Evolutionary conservation across 2,113 vertebrate species (phyloP).

Genomic region (Brachyhypopomus occidentalis): DNA sequence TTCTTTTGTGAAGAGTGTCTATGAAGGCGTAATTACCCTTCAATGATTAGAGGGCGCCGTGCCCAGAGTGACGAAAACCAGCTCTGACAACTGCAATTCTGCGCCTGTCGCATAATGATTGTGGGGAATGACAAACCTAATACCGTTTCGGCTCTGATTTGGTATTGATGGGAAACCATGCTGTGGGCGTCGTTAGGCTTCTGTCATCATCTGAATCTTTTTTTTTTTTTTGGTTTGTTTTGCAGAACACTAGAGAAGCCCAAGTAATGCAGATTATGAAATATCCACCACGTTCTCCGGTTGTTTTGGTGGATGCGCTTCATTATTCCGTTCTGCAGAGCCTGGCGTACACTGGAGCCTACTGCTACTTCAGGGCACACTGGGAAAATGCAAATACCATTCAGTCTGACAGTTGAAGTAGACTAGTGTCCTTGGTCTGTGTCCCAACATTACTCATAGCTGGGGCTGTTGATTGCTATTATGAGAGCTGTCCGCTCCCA

Average conservation of each 20-base stretch:
- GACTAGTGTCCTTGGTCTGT: slow-evolving; percentile 18
- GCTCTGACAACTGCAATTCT: slow-evolving; percentile 47
- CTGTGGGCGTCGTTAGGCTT: slow-evolving; percentile 16
- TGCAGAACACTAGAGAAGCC: background rate
- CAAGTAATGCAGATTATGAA: background rate
- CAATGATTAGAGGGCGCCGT: slow-evolving; percentile 49
- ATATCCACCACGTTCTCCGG: background rate
- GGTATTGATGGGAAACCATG: slow-evolving; percentile 34
- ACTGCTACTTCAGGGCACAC: background rate
- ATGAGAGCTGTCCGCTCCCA: slow-evolving; percentile 34
- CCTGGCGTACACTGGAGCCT: background rate
- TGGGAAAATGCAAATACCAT: slow-evolving; percentile 13
- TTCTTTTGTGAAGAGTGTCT: background rate
- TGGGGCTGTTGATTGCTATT: slow-evolving; percentile 3
- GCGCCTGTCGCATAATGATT: slow-evolving; percentile 35
- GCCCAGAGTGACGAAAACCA: slow-evolving; percentile 49
- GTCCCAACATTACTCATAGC: slow-evolving; percentile 38
- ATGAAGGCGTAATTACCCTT: slow-evolving; percentile 46
- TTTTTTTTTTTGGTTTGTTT: background rate
- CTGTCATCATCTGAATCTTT: slow-evolving; percentile 21
- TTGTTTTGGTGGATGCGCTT: background rate
- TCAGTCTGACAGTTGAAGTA: background rate
- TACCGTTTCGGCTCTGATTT: slow-evolving; percentile 34
- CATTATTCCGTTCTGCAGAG: background rate
- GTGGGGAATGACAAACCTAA: slow-evolving; percentile 33